Evolutionary conservation across 2,113 vertebrate genomes (phyloP).

Genomic region (Clarias macrocephalus): DNA sequence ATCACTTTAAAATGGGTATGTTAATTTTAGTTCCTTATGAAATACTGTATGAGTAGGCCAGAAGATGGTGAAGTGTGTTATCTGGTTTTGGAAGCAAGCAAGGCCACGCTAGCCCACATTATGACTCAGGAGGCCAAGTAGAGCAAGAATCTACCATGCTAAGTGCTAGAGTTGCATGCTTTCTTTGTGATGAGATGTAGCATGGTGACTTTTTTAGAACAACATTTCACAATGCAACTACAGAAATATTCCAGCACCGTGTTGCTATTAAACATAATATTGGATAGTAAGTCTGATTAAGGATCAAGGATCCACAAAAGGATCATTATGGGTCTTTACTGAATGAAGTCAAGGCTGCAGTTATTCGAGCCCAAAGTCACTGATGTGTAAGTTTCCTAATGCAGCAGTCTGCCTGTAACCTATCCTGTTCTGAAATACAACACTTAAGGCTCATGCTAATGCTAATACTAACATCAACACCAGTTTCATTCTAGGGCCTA

Average conservation of each 20-base stretch:
- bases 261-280: background rate
- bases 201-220: background rate
- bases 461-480: background rate
- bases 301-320: background rate
- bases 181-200: background rate
- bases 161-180: background rate
- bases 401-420: conserved; percentile 16
- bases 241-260: background rate
- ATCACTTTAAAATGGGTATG: no score
- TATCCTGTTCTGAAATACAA: conserved; percentile 21
- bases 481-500: conserved; percentile 26
- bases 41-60: background rate
- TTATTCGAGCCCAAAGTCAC: conserved; percentile 1
- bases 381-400: conserved; percentile 1
- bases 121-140: background rate
- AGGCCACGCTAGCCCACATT: background rate
- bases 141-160: background rate
- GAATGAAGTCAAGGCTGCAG: background rate
- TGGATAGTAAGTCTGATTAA: background rate
- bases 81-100: background rate
- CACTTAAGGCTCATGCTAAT: conserved; percentile 13
- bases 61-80: background rate
- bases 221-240: background rate
- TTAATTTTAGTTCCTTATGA: background rate
- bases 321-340: background rate